Percentiles rank a stretch among this genome's conserved stretches.
These are phyloP conservation scores for Chitala chitala DNA, from an alignment of 2,113 vertebrate species.

Conservation along the genomic window DNA sequence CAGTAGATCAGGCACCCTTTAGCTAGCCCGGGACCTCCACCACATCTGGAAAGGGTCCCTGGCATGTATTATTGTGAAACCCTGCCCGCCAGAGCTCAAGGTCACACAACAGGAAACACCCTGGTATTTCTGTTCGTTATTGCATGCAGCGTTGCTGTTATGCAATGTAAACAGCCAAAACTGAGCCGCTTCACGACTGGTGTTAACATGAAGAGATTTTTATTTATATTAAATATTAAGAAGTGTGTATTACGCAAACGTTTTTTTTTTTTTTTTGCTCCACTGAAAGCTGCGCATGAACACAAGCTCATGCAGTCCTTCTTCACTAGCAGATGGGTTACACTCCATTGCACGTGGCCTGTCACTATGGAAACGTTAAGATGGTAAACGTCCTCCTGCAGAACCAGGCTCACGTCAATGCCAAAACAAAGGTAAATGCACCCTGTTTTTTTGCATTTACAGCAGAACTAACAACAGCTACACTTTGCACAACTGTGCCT, in stretches of 20 bases:
- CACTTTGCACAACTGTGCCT: background rate
- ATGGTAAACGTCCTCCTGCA: slow-evolving; percentile 93
- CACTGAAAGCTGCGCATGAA: background rate
- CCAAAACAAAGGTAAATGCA: slow-evolving; percentile 88
- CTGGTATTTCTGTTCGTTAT: no score
- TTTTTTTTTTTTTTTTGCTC: no score
- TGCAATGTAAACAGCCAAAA: background rate
- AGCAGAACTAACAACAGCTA: background rate
- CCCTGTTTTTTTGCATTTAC: background rate
- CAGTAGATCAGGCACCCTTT: no score
- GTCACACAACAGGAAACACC: background rate
- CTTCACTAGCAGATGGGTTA: slow-evolving; percentile 78
- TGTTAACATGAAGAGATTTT: background rate
- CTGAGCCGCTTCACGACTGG: background rate
- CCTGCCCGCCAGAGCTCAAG: background rate
- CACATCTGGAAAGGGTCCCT: no score
- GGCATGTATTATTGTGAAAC: no score
- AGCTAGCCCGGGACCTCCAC: no score
- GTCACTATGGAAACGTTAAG: slow-evolving; percentile 97
- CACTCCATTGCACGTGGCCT: slow-evolving; percentile 91
- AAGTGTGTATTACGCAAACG: no score
- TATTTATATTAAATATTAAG: no score
- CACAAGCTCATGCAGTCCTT: slow-evolving; percentile 1
- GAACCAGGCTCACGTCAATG: slow-evolving; percentile 87
- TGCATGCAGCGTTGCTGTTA: background rate